These are phyloP conservation scores for Crocodylus rhombifer DNA, from an alignment of 2,797 vertebrate genomes.

Conservation along the genomic window DNA sequence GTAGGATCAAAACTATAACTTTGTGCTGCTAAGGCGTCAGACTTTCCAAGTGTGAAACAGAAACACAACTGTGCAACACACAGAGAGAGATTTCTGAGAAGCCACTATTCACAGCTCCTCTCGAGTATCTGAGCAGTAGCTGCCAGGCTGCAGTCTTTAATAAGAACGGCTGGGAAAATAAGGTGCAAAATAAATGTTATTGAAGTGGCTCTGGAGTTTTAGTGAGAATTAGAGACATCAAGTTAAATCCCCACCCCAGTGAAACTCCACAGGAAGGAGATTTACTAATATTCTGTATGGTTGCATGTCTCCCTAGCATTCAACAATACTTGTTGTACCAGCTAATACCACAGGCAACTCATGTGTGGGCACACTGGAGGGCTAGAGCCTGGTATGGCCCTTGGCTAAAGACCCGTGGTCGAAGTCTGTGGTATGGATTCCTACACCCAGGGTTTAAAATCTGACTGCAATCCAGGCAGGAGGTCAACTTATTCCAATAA, in stretches of 20 bases:
- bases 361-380: rapidly evolving
- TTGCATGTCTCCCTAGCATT: neutral
- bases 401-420: neutral
- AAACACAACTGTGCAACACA: conserved; percentile 31
- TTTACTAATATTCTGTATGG: neutral
- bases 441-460: neutral
- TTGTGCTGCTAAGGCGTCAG: conserved; percentile 60
- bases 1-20: conserved; percentile 65
- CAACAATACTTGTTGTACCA: neutral
- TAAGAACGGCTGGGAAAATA: neutral
- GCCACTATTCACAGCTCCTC: conserved; percentile 3
- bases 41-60: conserved; percentile 45
- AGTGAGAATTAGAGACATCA: neutral
- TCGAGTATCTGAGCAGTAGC: neutral
- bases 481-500: neutral
- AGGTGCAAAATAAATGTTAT: neutral
- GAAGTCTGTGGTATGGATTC: neutral
- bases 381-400: neutral
- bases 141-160: neutral
- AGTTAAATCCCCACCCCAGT: neutral
- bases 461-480: neutral
- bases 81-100: conserved; percentile 16
- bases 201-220: neutral
- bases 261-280: neutral
- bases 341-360: neutral